These are phyloP conservation scores for Drosophila gaucha DNA, from an alignment of 2,888 invertebrate species.

Conservation along the genomic window DNA sequence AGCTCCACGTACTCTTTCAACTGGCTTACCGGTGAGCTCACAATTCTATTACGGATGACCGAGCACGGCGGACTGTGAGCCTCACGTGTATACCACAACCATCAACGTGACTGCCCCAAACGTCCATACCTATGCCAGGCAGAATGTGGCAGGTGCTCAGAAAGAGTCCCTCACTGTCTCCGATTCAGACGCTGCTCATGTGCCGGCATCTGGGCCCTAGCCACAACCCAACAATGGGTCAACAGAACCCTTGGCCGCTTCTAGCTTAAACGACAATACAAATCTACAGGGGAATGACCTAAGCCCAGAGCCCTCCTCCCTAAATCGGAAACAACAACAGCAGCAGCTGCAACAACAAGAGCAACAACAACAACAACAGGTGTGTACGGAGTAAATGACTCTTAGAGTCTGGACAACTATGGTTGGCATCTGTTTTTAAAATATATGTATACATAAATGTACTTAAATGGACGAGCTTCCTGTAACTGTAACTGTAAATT, in stretches of 20 bases:
- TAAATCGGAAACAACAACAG: constrained; percentile 11
- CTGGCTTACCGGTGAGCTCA: constrained; percentile 83
- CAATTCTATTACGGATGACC: constrained; percentile 85
- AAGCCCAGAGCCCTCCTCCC: constrained; percentile 9
- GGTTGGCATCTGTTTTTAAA: constrained; percentile 53
- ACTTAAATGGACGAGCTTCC: constrained; percentile 69
- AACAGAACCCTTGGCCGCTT: constrained; percentile 16
- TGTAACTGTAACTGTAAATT: constrained; percentile 67
- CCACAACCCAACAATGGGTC: constrained; percentile 22
- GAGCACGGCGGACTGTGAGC: constrained; percentile 62
- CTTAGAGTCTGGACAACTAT: constrained; percentile 5
- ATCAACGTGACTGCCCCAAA: constrained; percentile 31
- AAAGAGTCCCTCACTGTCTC: constrained; percentile 14
- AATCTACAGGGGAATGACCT: constrained; percentile 37
- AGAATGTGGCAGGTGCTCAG: constrained; percentile 19
- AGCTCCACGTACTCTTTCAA: constrained; percentile 84
- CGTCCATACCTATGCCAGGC: constrained; percentile 25
- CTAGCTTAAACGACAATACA: constrained; percentile 64
- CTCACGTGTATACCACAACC: constrained; percentile 59
- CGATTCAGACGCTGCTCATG: constrained; percentile 16
- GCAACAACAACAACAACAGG: constrained; percentile 38
- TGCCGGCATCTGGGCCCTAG: constrained; percentile 53
- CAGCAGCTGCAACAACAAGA: constrained; percentile 37
- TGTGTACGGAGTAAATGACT: constrained; percentile 25
- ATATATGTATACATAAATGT: constrained; percentile 21